Base-by-base conservation (phyloP, 2,888 invertebrate genomes). In the Venustoraphidia nigricollis region DNA sequence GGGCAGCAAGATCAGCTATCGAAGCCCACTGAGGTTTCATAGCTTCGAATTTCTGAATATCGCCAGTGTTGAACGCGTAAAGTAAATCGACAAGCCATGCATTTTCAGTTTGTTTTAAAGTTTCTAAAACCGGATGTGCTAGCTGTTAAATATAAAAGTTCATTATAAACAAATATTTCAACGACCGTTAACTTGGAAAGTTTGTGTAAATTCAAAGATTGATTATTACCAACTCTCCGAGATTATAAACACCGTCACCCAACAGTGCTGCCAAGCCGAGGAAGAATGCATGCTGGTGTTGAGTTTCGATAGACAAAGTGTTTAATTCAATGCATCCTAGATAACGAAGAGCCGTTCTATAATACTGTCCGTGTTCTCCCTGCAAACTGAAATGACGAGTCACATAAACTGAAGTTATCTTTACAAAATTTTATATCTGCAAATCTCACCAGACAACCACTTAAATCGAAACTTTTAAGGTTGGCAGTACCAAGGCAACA, bases 181-280 rank as follows among this genome's bases (percentile, higher is more conserved):
- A 41, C 3, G 14, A 38, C 5, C 38, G 4, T 38, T n/a, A 38
- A 3, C 4, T 1, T 3, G 4, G 3, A 38, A 38, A 53, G 6
- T 34, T 35, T 40, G 41, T 27, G 38, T 13, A 17, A 39, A 37
- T n/a, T n/a, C 11, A 44, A 43, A 36, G 10, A 43, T 14, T 10
- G 8, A 6, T 17, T 57, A 65, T 66, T 58, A 85, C 84, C 66
- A 99, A 71, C 66, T 98, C 98, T 0, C 95, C 97, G 56, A 98
- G 81, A 65, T 98, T 98, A 65, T 96, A 98, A 14, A 99, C 90
- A 17, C 87, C 89, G 58, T 93, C 89, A 1, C 95, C 97, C 2
- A 97, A 71, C 27, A 98, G 75, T 0, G 95, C 97, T 1, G 98
- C 97, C 8, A 98, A 69, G 0, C 94, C 91, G 5, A 99, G 74